Base-by-base conservation (phyloP, 1,140 invertebrate genomes). In the Aporrectodea caliginosa region DNA sequence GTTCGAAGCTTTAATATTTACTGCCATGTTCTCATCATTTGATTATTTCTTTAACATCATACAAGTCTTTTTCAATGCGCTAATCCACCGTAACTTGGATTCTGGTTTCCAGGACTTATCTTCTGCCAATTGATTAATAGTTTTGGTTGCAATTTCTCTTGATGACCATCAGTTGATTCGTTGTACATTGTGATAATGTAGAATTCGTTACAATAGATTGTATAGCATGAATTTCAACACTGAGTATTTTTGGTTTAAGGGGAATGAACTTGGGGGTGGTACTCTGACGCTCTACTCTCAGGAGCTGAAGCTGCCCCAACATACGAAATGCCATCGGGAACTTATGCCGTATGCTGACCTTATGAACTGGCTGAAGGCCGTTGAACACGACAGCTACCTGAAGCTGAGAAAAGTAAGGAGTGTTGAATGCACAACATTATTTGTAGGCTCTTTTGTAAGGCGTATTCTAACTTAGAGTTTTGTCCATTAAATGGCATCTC, bases 341-440 rank as follows among this genome's bases (percentile, higher is more conserved):
- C 90, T 98, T 35, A 90, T 91, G 82, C 91, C 93, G 22, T 97
- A 97, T 86, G 92, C 92, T 16, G 93, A 95, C 82, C 90, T 98
- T 75, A 96, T 97, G 93, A 93, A 94, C 85, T 95, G 96, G 93
- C 90, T 94, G 27, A 93, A 94, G 89, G 91, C 92, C 69, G 93
- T 95, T 89, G 95, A 98, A 86, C 90, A 91, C 69, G 92, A 93
- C 84, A 92, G 93, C 16, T 97, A 95, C 89, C 89, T 90, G 34
- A 92, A 92, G 35, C 90, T 98, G 27, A 92, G 92, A 69, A 93
- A 92, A 86, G 86, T 87, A 84, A 77, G 27, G n/a, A n/a, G n/a
- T n/a, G n/a, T n/a, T n/a, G n/a, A n/a, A n/a, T n/a, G n/a, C n/a
- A n/a, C n/a, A n/a, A n/a, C n/a, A n/a, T n/a, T n/a, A n/a, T n/a